phyloP scores from a whole-genome alignment of 2,888 invertebrate species.

The Neoscelio sp. region DNA sequence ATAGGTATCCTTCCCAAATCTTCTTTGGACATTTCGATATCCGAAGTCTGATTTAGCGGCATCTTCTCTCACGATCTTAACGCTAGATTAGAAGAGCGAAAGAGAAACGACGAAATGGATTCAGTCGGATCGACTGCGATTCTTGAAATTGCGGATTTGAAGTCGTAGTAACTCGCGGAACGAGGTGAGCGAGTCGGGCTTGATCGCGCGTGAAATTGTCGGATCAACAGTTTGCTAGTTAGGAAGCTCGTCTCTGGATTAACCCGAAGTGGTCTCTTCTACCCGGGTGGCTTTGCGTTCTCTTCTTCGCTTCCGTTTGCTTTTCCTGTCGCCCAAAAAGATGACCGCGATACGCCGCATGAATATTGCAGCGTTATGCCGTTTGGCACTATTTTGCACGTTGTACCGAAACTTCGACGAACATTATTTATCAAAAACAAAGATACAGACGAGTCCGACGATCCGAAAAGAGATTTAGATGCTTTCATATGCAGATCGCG shows the following conservation, averaged over 20 bases:
- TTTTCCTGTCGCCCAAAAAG: constrained; percentile 49
- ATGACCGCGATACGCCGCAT: constrained; percentile 37
- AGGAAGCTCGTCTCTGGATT: constrained; percentile 67
- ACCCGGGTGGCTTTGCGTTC: constrained; percentile 21
- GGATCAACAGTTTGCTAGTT: constrained; percentile 74
- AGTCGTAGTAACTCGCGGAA: constrained; percentile 57
- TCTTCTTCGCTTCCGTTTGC: constrained; percentile 49
- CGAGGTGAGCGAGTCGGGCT: constrained; percentile 65
- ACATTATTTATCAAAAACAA: constrained; percentile 20
- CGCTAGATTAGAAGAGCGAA: constrained; percentile 54
- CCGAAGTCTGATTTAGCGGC: constrained; percentile 7
- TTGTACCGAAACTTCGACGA: constrained; percentile 1
- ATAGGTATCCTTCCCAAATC: too few relatives aligned
- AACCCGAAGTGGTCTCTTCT: constrained; percentile 50
- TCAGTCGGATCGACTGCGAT: constrained; percentile 48
- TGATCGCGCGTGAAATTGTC: constrained; percentile 73
- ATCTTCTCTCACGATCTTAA: constrained; percentile 39
- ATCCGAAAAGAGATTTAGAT: too few relatives aligned
- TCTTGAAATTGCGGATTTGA: constrained; percentile 58
- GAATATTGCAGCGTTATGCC: constrained; percentile 4
- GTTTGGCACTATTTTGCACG: constrained; percentile 4
- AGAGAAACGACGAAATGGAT: constrained; percentile 49
- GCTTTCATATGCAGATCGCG: too few relatives aligned
- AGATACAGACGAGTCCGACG: too few relatives aligned
- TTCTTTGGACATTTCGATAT: not conserved